Conservation (phyloP, 2,888 invertebrate genomes). For the Sminthurinus aureus region DNA sequence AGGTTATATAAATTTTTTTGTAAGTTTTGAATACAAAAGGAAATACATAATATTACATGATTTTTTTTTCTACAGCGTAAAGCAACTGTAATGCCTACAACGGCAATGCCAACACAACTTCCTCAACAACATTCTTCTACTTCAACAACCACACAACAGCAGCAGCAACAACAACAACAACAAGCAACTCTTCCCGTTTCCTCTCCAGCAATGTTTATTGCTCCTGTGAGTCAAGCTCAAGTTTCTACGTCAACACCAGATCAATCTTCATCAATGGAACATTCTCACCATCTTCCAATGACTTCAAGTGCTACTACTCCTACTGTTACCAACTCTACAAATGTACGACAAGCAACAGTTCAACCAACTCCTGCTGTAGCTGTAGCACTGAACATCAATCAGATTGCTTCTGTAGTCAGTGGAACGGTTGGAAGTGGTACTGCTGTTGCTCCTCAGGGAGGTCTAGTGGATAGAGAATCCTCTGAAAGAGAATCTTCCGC, state of each 20-base stretch:
- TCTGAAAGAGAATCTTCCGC: not conserved
- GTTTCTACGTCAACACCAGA: constrained; percentile 59
- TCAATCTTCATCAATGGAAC: constrained; percentile 51
- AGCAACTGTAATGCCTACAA: constrained; percentile 78
- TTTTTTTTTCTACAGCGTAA: constrained; percentile 65
- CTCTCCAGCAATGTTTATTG: constrained; percentile 46
- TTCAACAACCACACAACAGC: constrained; percentile 59
- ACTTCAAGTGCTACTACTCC: constrained; percentile 44
- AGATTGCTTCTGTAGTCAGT: constrained; percentile 46
- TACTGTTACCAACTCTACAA: constrained; percentile 46
- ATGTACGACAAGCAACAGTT: constrained; percentile 53
- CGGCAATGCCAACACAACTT: constrained; percentile 64
- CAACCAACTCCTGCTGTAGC: constrained; percentile 55
- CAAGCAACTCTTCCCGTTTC: not conserved
- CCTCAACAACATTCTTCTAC: constrained; percentile 64
- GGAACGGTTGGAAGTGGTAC: constrained; percentile 13
- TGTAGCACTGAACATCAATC: no score
- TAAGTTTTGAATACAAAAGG: no score
- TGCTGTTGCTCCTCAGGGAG: constrained; percentile 38
- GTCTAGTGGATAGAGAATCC: constrained; percentile 32
- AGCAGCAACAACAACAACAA: constrained; percentile 44
- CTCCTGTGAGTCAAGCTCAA: constrained; percentile 55
- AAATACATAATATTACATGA: not conserved
- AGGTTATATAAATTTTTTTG: no score
- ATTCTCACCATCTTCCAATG: constrained; percentile 49